These are phyloP conservation scores for Xiphophorus birchmanni DNA, from an alignment of 2,797 vertebrate species.

Conservation along the genomic window DNA sequence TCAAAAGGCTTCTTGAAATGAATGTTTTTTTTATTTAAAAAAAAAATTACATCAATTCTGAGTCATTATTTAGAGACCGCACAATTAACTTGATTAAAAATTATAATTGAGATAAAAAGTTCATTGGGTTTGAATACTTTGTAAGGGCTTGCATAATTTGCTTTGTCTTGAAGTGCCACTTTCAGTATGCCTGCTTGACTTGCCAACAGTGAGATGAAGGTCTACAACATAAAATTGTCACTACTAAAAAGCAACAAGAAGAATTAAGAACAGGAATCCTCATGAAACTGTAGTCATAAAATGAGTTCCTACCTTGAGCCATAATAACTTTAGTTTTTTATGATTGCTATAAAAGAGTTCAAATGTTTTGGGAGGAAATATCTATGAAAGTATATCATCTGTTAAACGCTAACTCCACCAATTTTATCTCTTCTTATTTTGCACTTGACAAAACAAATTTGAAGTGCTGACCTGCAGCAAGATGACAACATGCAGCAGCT, in stretches of 20 bases:
- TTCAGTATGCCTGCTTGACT: conserved; percentile 22
- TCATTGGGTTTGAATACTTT: not conserved
- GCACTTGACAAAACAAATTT: conserved; percentile 34
- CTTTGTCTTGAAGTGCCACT: conserved; percentile 55
- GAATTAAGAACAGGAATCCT: conserved; percentile 5
- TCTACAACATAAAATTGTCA: conserved; percentile 26
- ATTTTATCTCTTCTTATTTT: conserved; percentile 18
- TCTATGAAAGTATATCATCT: conserved; percentile 34
- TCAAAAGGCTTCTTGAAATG: too few species aligned
- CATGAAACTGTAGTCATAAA: not conserved
- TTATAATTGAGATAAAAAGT: not conserved
- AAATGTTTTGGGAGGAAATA: not conserved
- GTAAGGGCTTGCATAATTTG: conserved; percentile 30
- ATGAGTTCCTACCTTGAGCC: not conserved
- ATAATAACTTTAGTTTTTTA: conserved; percentile 16
- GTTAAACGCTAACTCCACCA: conserved; percentile 24
- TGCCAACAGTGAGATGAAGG: not conserved
- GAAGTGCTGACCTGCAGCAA: conserved; percentile 28
- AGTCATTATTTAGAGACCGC: too few species aligned
- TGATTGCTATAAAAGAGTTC: not conserved
- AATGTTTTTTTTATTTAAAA: too few species aligned
- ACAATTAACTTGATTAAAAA: too few species aligned
- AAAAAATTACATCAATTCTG: too few species aligned
- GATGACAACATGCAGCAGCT: conserved; percentile 22
- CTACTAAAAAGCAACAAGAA: conserved; percentile 4